A percentile compares a stretch with the other conserved stretches of the same genome.
phyloP scores from a whole-genome alignment of 2,113 vertebrate species.

The Echinops telfairi region DNA sequence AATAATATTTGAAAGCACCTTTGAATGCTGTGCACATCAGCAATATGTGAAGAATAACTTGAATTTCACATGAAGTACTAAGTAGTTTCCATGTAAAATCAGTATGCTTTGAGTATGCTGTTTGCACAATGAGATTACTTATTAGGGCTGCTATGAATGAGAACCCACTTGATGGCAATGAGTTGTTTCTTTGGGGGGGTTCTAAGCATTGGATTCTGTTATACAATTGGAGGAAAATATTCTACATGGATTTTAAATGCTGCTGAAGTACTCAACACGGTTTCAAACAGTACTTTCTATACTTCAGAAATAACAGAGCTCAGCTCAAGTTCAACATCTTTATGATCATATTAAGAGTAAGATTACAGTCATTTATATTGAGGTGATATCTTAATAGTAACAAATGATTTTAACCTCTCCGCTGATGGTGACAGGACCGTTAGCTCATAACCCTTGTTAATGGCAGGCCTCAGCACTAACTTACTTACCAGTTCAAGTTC shows the following conservation, averaged over 20 bases:
- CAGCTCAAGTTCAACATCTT: too few relatives aligned
- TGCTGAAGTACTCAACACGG: neutral
- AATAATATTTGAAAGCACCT: slow-evolving; percentile 46
- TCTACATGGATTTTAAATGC: neutral
- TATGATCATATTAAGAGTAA: neutral
- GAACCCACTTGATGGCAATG: neutral
- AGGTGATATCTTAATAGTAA: neutral
- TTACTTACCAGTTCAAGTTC: neutral
- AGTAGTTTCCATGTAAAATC: too few relatives aligned
- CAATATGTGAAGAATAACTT: too few relatives aligned
- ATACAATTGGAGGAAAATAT: slow-evolving; percentile 34
- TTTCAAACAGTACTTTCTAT: slow-evolving; percentile 43
- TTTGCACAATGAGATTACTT: too few relatives aligned
- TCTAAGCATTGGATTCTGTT: slow-evolving; percentile 9
- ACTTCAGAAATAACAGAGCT: too few relatives aligned
- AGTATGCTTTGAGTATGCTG: too few relatives aligned
- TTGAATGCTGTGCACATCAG: too few relatives aligned
- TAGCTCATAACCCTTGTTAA: neutral
- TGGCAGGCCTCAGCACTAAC: neutral
- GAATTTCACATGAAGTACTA: too few relatives aligned
- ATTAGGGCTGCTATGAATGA: neutral
- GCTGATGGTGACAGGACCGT: neutral
- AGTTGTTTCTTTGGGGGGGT: neutral
- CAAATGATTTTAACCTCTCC: neutral
- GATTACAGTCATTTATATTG: neutral